Evolutionary conservation across 2,888 invertebrate species (phyloP).

Genomic region (Anthoptus insignis): DNA sequence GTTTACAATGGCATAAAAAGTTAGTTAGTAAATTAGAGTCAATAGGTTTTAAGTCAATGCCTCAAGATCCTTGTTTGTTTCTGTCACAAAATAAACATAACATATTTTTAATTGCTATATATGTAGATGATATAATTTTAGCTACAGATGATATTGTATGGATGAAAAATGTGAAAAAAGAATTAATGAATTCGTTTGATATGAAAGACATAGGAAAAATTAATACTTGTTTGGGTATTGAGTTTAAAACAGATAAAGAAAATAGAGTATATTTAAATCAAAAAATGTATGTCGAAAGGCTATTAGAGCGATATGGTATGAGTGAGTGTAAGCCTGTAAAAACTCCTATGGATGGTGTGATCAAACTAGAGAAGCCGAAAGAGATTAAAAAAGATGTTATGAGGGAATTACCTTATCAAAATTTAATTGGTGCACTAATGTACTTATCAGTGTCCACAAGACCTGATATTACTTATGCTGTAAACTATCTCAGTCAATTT

Average conservation of each 20-base stretch:
- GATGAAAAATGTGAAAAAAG: slow-evolving; percentile 17
- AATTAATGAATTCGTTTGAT: slow-evolving; percentile 25
- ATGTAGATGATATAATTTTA: slow-evolving; percentile 36
- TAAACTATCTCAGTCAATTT: slow-evolving; percentile 17
- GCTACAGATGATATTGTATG: slow-evolving; percentile 16
- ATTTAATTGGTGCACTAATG: not conserved
- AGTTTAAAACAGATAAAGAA: slow-evolving; percentile 20
- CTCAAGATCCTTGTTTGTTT: slow-evolving; percentile 36
- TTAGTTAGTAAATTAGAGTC: slow-evolving; percentile 32
- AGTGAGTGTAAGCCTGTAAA: slow-evolving; percentile 12
- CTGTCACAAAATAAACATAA: slow-evolving; percentile 20
- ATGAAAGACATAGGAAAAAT: slow-evolving; percentile 34
- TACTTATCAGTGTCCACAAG: not conserved
- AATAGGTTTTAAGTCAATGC: slow-evolving; percentile 32
- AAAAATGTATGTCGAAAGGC: slow-evolving; percentile 10
- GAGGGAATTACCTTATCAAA: not conserved
- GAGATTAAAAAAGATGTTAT: not conserved
- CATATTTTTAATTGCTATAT: slow-evolving; percentile 39
- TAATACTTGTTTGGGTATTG: slow-evolving; percentile 27
- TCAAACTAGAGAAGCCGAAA: not conserved
- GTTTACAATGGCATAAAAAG: slow-evolving; percentile 44
- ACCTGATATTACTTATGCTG: not conserved
- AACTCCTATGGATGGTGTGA: not conserved
- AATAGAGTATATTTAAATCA: slow-evolving; percentile 28
- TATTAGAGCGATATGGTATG: slow-evolving; percentile 31